A percentile compares a stretch with the other conserved stretches of the same genome.
Conservation (phyloP, 2,113 vertebrate species). For the Antechinus flavipes region DNA sequence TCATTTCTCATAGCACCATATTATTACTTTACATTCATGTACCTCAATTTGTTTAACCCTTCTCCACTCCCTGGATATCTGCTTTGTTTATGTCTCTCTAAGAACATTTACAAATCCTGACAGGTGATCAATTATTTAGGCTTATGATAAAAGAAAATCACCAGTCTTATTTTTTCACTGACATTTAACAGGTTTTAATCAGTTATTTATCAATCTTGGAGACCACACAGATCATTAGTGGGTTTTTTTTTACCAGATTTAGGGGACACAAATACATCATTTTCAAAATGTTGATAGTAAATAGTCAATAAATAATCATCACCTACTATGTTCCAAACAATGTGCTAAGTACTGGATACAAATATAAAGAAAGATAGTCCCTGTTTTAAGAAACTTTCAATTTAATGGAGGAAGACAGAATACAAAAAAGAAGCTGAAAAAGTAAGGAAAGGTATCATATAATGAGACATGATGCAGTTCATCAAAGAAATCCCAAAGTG, state of each 20-base stretch:
- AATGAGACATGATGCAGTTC: background rate
- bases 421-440: background rate
- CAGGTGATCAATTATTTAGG: background rate
- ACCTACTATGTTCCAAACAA: background rate
- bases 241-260: background rate
- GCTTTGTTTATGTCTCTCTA: background rate
- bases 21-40: background rate
- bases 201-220: background rate
- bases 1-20: background rate
- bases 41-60: background rate
- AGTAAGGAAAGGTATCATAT: background rate
- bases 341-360: background rate
- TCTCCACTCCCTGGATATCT: background rate
- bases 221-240: background rate
- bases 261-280: background rate
- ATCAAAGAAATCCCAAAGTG: background rate
- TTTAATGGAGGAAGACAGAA: background rate
- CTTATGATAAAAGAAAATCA: background rate
- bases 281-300: background rate
- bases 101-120: background rate
- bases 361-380: background rate
- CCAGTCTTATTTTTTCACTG: background rate
- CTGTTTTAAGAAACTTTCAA: background rate
- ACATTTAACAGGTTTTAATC: background rate
- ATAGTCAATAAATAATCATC: background rate